Evolutionary conservation across 37 sponge, comb jelly and placozoan genomes (phyloP).

Genomic region (Dysidea cf. avara): DNA sequence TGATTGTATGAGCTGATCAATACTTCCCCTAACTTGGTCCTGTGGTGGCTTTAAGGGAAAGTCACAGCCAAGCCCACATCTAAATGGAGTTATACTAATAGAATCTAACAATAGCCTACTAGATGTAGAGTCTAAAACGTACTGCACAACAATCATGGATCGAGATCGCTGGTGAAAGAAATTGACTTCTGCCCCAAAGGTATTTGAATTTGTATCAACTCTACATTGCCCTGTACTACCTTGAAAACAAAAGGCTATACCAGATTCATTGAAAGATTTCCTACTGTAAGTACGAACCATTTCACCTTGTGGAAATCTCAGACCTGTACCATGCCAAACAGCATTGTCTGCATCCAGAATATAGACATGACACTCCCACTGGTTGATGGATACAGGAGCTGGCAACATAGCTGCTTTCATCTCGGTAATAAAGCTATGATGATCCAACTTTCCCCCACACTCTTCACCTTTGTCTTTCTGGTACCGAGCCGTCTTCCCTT

Average conservation of each 20-base stretch:
- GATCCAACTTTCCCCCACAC: background rate
- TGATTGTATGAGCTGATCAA: background rate
- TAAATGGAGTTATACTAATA: too few relatives aligned
- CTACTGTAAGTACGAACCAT: too few relatives aligned
- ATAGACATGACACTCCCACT: background rate
- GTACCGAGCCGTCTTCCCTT: background rate
- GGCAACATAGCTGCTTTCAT: background rate
- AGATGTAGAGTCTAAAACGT: too few relatives aligned
- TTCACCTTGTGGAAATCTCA: background rate
- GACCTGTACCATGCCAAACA: slow-evolving; percentile 1
- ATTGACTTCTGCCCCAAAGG: too few relatives aligned
- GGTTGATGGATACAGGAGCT: background rate
- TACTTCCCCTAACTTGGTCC: background rate
- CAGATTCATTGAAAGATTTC: too few relatives aligned
- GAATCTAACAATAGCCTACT: too few relatives aligned
- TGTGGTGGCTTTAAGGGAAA: background rate
- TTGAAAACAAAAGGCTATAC: too few relatives aligned
- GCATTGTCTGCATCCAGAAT: background rate
- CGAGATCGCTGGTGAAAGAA: too few relatives aligned
- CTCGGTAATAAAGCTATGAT: background rate
- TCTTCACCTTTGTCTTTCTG: background rate
- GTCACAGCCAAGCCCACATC: too few relatives aligned
- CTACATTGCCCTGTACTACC: too few relatives aligned
- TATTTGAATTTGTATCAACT: too few relatives aligned
- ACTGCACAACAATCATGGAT: too few relatives aligned